Base-by-base conservation (phyloP, 2,113 vertebrate species). In the Gallinago jamesoni region DNA sequence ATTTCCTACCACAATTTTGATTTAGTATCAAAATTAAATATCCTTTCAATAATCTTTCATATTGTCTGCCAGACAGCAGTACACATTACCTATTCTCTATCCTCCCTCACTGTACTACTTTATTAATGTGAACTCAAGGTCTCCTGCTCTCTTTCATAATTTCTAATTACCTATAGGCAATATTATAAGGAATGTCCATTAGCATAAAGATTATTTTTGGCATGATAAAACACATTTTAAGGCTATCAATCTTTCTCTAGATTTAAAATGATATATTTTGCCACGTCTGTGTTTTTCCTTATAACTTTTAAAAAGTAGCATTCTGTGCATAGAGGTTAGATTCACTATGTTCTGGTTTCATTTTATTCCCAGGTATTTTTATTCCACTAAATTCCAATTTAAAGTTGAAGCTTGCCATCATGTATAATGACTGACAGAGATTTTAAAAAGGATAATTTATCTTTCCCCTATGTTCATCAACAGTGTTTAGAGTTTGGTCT, bases 121-220 rank as follows among this genome's bases (percentile, higher is more conserved):
- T 72, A 93, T 77, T 94, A 91, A 96, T 82, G 76, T 77, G 82
- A 95, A 93, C 66, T 93, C 59, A 86, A 93, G 89, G 92, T 83
- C 47, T 81, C 52, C 45, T 77, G 41, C 15, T 30, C 55, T 55
- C 30, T 93, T 90, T 57, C 64, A 55, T 57, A 90, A 82, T 70
- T 96, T 93, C 78, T 91, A 94, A 96, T 96, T 91, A 96, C 41
- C 45, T 91, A 87, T 37, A 95, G 78, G 76, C 57, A 95, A 63
- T 70, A 94, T 75, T 86, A 83, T 69, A 88, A 93, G 55, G 24
- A 70, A 93, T 22, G 31, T 62, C 68, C 30, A 96, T 96, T 96
- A 96, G 76, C 92, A 96, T 96, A 96, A 95, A 94, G 33, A 96
- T 95, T 84, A 74, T 93, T 93, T 96, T 96, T 91, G 43, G 39